Evolutionary conservation across 2,797 vertebrate species (phyloP), one percentile per base, ranked within the genome.

Genomic region (Cygnus olor): DNA sequence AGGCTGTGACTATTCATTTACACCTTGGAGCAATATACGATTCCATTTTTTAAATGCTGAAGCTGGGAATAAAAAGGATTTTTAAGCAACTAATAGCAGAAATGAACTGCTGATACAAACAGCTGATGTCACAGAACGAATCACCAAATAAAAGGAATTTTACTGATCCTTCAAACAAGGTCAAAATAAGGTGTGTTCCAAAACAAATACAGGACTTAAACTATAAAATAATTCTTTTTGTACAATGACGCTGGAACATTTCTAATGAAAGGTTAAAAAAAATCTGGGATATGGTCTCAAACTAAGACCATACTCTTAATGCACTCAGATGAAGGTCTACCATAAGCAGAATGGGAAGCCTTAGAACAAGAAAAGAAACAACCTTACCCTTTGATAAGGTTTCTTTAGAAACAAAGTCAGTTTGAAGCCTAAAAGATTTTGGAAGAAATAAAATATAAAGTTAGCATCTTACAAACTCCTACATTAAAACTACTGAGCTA

Each of bases 1-100:
- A 95, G 96, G 97, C 98, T 95, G 97, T 96, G 97, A 97, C 96
- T 96, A 97, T 98, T 98, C 98, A 98, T 98, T 98, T 97, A 96
- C 96, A 97, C 96, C 96, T 93, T 64, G 80, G 91, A 97, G 96
- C 94, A 96, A 97, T 88, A 89, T 71, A 82, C 19, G 86, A 93
- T 89, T 97, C 95, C 79, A 78, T 92, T 95, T 95, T 92, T 95
- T 91, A 90, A 95, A 83, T 42, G 65, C 88, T 95, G 93, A 92
- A 95, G 92, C 85, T 71, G 45, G 81, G 79, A 85, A 96, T 88
- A 97, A 96, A 88, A 91, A 92, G 49, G 60, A 78, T 91, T 95
- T 96, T 95, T 36, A 94, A 96, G 93, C 58, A 64, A 40, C 80
- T 94, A 79, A 92, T 3, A 71, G 78, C 94, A 94, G 94, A 94